These are phyloP conservation scores for Notodonta dromedarius DNA, from an alignment of 2,888 invertebrate genomes.

Conservation along the genomic window DNA sequence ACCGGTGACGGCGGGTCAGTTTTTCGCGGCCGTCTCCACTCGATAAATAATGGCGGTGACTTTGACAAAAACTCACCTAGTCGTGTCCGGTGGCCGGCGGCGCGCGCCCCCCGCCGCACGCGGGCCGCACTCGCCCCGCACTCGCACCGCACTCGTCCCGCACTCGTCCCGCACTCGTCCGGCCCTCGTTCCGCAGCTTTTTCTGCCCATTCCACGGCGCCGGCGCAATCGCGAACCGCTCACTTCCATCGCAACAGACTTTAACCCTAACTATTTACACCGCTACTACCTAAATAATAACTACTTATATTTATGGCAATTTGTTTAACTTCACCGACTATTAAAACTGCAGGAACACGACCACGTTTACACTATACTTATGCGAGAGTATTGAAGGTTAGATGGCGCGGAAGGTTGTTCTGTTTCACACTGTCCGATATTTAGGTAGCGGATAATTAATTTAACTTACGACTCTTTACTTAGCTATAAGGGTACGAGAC, in stretches of 20 bases:
- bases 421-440: slow-evolving; percentile 73
- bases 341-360: slow-evolving; percentile 84
- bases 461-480: slow-evolving; percentile 81
- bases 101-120: slow-evolving; percentile 63
- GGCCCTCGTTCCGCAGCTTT: slow-evolving; percentile 63
- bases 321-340: slow-evolving; percentile 84
- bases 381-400: slow-evolving; percentile 78
- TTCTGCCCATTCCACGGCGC: slow-evolving; percentile 79
- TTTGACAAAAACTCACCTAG: slow-evolving; percentile 84
- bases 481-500: slow-evolving; percentile 84
- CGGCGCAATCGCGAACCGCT: slow-evolving; percentile 70
- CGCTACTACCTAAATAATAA: slow-evolving; percentile 78
- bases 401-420: slow-evolving; percentile 78
- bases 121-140: slow-evolving; percentile 41
- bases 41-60: slow-evolving; percentile 83
- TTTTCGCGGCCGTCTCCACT: slow-evolving; percentile 83
- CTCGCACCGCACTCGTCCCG: slow-evolving; percentile 37
- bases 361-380: slow-evolving; percentile 83
- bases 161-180: slow-evolving; percentile 39
- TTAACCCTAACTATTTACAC: slow-evolving; percentile 81
- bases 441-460: slow-evolving; percentile 70
- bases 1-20: slow-evolving; percentile 76
- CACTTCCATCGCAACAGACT: slow-evolving; percentile 70
- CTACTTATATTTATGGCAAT: slow-evolving; percentile 85
- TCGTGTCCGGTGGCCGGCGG: slow-evolving; percentile 80